Evolutionary conservation across 2,888 invertebrate species (phyloP), one percentile per base, ranked within the genome.

Genomic region (Trimorus sp.): DNA sequence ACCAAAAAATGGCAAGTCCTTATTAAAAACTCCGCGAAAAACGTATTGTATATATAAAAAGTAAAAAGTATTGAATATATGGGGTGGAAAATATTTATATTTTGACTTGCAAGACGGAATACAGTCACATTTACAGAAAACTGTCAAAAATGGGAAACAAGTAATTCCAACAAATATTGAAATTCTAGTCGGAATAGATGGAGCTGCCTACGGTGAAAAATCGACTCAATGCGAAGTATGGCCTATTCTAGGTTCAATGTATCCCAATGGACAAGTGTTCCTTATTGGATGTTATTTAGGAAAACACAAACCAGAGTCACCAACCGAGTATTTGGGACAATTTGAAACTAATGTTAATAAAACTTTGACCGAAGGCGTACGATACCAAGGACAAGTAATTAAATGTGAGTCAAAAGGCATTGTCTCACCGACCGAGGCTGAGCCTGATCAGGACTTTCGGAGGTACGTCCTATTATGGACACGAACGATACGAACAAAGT

Each of bases 221-320:
- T 62, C 62, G 4, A 49, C 48, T 7, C 12, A 48, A 14, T 66
- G 58, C 14, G 76, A 81, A 36, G 54, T 81, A 26, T 81, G 77
- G 77, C 77, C 76, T 12, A 76, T 80, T 65, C 45, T 76, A 8
- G 66, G 58, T 40, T 49, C 38, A 1, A 12, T 74, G 12, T 49
- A 48, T 40, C 65, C 65, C 11, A 16, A 49, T 74, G 51, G 42
- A 48, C 7, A 56, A 6, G 59, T 38, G 49, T 74, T 49, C 14
- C n/a, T 58, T 8, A 66, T 74, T 45, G 74, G 74, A n/a, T 58
- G 58, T 51, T 74, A 74, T 38, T 74, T 59, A 15, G 74, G 74
- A 36, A 7, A 45, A 49, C 37, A 58, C 3, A 74, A 74, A 59
- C 74, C 65, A 40, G n/a, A 38, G 14, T 65, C 56, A 4, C 45